phyloP scores from a whole-genome alignment of 2,797 vertebrate genomes.

The Poecilia velifera region DNA sequence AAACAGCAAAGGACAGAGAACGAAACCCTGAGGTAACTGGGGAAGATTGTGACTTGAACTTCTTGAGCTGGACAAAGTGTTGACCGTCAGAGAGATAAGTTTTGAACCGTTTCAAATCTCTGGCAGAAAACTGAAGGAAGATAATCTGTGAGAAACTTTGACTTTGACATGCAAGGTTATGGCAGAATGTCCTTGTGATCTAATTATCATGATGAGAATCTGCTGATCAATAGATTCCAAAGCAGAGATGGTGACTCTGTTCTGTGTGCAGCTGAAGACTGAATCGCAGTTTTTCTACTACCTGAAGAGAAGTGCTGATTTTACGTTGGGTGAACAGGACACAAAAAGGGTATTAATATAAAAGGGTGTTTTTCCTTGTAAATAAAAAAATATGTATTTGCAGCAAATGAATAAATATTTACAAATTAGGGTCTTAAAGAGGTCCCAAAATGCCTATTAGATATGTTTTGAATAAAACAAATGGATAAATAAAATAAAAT shows the following conservation, averaged over 20 bases:
- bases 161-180: not conserved
- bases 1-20: not conserved
- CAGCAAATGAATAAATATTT: not conserved
- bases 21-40: not conserved
- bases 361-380: not conserved
- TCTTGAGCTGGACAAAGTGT: not conserved
- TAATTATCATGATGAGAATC: too few species aligned
- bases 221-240: not conserved
- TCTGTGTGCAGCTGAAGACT: not conserved
- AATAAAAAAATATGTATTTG: not conserved
- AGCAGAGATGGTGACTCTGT: not conserved
- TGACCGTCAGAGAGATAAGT: not conserved
- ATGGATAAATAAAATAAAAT: not conserved
- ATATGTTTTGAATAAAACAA: not conserved
- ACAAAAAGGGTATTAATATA: too few species aligned
- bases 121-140: not conserved
- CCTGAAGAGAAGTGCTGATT: too few species aligned
- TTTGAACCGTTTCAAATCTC: not conserved
- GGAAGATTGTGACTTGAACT: not conserved
- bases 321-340: too few species aligned
- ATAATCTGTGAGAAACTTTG: not conserved
- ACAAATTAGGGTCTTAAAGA: not conserved
- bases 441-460: not conserved
- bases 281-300: too few species aligned
- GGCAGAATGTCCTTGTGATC: not conserved